phyloP scores from a whole-genome alignment of 2,797 vertebrate genomes.

The Hoplostethus mediterraneus region DNA sequence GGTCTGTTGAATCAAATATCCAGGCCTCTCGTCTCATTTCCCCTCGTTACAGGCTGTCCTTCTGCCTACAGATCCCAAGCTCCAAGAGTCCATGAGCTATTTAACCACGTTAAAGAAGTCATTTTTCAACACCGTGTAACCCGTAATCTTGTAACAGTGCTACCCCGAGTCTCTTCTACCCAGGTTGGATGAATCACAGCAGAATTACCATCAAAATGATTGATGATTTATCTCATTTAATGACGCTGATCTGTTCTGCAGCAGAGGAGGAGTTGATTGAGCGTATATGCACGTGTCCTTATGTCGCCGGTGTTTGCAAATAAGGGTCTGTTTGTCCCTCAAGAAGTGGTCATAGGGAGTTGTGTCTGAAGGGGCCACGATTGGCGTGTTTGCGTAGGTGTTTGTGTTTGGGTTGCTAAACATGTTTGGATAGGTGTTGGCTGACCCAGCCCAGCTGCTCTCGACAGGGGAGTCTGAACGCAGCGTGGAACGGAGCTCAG shows the following conservation, averaged over 20 bases:
- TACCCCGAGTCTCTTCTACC: background rate
- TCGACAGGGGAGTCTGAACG: conserved; percentile 21
- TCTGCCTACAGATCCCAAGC: conserved; percentile 44
- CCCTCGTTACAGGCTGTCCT: conserved; percentile 30
- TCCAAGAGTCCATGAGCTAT: conserved; percentile 38
- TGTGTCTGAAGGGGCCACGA: background rate
- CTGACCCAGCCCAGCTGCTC: conserved; percentile 7
- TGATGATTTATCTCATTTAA: conserved; percentile 20
- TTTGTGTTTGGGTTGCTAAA: background rate
- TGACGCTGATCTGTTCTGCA: conserved; percentile 19
- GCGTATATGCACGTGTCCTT: background rate
- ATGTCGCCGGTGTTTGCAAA: background rate
- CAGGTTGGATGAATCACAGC: conserved; percentile 5
- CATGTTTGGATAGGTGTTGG: too few species aligned
- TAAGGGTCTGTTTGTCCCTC: background rate
- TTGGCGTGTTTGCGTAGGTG: background rate
- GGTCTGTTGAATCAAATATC: conserved; percentile 33
- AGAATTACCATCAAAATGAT: conserved; percentile 6
- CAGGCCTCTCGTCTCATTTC: conserved; percentile 36
- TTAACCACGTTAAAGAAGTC: conserved; percentile 56
- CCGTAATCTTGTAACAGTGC: conserved; percentile 42
- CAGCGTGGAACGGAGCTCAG: background rate
- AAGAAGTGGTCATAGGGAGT: background rate
- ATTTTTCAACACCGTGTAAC: conserved; percentile 56
- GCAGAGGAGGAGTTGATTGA: background rate